Conservation (phyloP, 2,888 invertebrate species). For the Clostera curtula region DNA sequence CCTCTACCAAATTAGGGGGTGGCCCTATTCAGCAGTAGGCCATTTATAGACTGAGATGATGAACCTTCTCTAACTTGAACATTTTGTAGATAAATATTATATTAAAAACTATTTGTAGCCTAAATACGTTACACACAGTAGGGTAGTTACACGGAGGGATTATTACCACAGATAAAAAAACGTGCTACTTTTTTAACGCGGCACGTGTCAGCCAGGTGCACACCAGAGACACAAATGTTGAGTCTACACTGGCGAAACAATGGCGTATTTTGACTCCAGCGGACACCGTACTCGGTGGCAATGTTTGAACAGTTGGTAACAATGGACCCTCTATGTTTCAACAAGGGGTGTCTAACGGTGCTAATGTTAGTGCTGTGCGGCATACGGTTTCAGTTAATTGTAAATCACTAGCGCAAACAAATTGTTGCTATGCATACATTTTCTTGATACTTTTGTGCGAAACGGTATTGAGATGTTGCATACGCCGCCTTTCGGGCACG, state of each 20-base stretch:
- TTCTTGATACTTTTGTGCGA: no score
- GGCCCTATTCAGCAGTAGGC: no score
- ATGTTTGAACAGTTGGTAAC: slow-evolving; percentile 57
- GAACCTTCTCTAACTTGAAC: no score
- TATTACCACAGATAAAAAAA: slow-evolving; percentile 13
- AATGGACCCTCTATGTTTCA: slow-evolving; percentile 37
- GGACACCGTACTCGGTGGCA: slow-evolving; percentile 29
- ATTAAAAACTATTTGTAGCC: no score
- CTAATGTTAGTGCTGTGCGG: slow-evolving; percentile 17
- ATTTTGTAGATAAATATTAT: no score
- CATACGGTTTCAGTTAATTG: slow-evolving; percentile 4
- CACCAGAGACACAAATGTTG: slow-evolving; percentile 37
- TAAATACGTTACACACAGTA: background rate
- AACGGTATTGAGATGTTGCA: no score
- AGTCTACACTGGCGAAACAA: slow-evolving; percentile 50
- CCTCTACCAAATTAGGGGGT: no score
- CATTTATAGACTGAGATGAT: no score
- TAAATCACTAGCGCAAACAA: slow-evolving; percentile 6
- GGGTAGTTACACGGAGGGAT: background rate
- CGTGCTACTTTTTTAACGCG: slow-evolving; percentile 12
- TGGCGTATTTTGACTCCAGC: slow-evolving; percentile 57
- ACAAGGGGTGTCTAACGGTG: slow-evolving; percentile 19
- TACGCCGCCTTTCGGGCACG: no score
- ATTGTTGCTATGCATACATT: no score
- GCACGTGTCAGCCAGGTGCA: slow-evolving; percentile 53